phyloP scores from a whole-genome alignment of 2,113 vertebrate species.

The Synchiropus splendidus region DNA sequence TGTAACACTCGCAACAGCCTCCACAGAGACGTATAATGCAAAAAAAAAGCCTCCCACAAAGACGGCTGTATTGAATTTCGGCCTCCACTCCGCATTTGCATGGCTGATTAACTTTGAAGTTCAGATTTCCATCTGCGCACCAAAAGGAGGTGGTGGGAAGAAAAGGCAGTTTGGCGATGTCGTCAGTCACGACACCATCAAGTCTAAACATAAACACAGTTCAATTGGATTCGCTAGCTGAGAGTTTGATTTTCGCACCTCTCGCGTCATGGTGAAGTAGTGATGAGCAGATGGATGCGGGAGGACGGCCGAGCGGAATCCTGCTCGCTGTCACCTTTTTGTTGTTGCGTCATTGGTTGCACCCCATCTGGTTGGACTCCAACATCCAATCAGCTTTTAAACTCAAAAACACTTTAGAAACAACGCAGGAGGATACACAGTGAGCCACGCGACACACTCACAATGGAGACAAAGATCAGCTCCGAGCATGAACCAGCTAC shows the following conservation, averaged over 20 bases:
- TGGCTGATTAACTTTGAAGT: slow-evolving; percentile 51
- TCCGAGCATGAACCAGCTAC: no score
- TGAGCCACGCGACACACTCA: background rate
- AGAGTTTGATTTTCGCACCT: slow-evolving; percentile 13
- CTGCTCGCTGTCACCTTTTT: slow-evolving; percentile 8
- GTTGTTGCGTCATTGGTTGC: background rate
- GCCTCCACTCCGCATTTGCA: slow-evolving; percentile 42
- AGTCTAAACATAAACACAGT: no score
- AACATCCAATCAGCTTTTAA: no score
- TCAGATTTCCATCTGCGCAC: slow-evolving; percentile 49
- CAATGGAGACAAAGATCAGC: background rate
- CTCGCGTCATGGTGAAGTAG: slow-evolving; percentile 5
- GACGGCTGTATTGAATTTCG: slow-evolving; percentile 45
- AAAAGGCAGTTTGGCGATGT: slow-evolving; percentile 10
- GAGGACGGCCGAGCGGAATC: slow-evolving; percentile 9
- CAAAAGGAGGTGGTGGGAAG: slow-evolving; percentile 13
- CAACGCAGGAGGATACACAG: no score
- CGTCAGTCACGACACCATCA: no score
- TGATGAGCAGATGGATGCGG: slow-evolving; percentile 27
- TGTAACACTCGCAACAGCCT: slow-evolving; percentile 14
- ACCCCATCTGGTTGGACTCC: slow-evolving; percentile 1
- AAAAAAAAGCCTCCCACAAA: slow-evolving; percentile 50
- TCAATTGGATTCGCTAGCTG: background rate
- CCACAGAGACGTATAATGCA: no score
- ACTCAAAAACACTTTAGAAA: no score